Percentiles rank a stretch among this genome's conserved stretches.
These are phyloP conservation scores for Trichonephila inaurata DNA, from an alignment of 1,140 invertebrate genomes.

Conservation along the genomic window DNA sequence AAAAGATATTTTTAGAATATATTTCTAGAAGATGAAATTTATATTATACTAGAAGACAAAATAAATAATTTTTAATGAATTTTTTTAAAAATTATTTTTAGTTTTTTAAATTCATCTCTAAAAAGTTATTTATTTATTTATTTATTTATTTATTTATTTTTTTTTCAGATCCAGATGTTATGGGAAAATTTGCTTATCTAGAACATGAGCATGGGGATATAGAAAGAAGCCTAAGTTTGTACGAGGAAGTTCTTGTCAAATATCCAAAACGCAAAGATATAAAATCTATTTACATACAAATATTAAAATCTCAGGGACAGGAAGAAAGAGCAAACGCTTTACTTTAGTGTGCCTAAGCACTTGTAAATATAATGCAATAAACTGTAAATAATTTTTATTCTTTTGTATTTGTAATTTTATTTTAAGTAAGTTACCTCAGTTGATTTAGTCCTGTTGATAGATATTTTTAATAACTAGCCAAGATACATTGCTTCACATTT, in stretches of 20 bases:
- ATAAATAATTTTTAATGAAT: no score
- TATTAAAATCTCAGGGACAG: conserved; percentile 35
- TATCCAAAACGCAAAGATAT: conserved; percentile 67
- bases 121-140: no score
- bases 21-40: no score
- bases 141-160: no score
- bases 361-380: conserved; percentile 8
- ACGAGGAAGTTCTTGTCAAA: conserved; percentile 64
- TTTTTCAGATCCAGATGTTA: conserved; percentile 57
- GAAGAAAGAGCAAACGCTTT: conserved; percentile 43
- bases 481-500: no score
- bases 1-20: no score
- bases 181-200: conserved; percentile 59
- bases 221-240: conserved; percentile 62
- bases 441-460: no score
- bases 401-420: neutral
- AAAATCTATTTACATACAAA: conserved; percentile 43
- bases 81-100: no score
- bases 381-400: conserved; percentile 9
- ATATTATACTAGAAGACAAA: no score
- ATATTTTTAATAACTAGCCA: no score
- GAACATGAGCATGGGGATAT: conserved; percentile 62
- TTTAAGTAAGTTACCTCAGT: no score
- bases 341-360: neutral
- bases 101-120: no score